A percentile compares a stretch with the other conserved stretches of the same genome.
These are phyloP conservation scores for Aphis craccivora DNA, from an alignment of 1,140 invertebrate genomes.

Conservation along the genomic window DNA sequence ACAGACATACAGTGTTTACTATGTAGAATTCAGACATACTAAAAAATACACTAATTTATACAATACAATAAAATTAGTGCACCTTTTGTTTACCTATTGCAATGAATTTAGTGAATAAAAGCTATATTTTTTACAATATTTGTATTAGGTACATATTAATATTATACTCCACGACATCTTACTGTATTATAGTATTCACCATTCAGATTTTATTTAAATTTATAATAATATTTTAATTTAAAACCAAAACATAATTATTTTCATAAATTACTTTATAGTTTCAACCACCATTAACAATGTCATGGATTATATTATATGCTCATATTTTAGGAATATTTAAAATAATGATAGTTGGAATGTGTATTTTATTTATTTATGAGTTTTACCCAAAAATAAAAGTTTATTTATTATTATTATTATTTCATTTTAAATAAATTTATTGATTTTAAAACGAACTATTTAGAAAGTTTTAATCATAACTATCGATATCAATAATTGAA, in stretches of 20 bases:
- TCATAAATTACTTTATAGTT: neutral
- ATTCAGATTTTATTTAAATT: neutral
- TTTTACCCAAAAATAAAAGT: no score
- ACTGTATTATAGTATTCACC: neutral
- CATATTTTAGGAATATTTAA: neutral
- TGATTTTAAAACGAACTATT: neutral
- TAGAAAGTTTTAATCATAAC: neutral
- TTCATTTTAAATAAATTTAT: neutral
- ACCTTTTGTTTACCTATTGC: neutral
- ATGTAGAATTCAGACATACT: no score
- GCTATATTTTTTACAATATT: neutral
- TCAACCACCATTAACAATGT: neutral
- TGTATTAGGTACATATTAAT: neutral
- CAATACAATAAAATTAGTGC: neutral
- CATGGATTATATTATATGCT: neutral
- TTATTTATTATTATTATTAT: no score
- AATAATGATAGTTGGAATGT: neutral
- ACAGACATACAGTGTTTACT: no score
- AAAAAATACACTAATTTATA: no score
- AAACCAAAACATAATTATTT: neutral
- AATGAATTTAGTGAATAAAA: neutral
- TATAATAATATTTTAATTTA: neutral
- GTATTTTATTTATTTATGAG: no score
- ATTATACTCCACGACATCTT: neutral
- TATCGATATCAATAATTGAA: neutral